Percentiles rank a stretch among this genome's conserved stretches.
Evolutionary conservation across 2,888 invertebrate species (phyloP).

Genomic region (Cylloceria caligata): DNA sequence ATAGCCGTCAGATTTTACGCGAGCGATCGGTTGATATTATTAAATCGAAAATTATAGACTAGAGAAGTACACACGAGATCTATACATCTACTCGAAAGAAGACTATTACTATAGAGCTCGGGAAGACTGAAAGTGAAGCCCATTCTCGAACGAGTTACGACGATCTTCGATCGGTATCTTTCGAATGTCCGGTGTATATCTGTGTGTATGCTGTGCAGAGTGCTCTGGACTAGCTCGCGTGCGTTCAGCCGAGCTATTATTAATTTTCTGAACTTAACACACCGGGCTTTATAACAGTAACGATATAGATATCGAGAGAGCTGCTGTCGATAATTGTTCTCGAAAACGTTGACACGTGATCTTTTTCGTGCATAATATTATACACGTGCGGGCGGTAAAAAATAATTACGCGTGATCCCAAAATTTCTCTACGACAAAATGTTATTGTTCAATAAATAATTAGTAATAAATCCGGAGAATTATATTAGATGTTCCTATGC

Average conservation of each 20-base stretch:
- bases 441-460: background rate
- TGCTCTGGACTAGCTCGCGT: constrained; percentile 58
- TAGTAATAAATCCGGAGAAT: background rate
- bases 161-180: constrained; percentile 74
- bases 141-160: constrained; percentile 67
- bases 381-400: background rate
- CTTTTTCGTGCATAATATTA: constrained; percentile 10
- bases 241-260: constrained; percentile 61
- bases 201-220: constrained; percentile 15
- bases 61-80: constrained; percentile 51
- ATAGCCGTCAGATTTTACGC: constrained; percentile 60
- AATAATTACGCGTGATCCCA: background rate
- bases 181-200: constrained; percentile 48
- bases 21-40: constrained; percentile 68
- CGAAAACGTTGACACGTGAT: constrained; percentile 61
- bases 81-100: background rate
- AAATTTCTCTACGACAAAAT: background rate
- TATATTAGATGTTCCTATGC: too few relatives aligned
- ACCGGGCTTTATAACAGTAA: constrained; percentile 61
- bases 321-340: constrained; percentile 51
- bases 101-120: constrained; percentile 32
- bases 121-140: constrained; percentile 46
- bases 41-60: constrained; percentile 77
- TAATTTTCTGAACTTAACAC: constrained; percentile 68
- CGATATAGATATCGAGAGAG: constrained; percentile 39